Evolutionary conservation across 2,113 vertebrate species (phyloP), one percentile per base, ranked within the genome.

Genomic region (Odobenus rosmarus): DNA sequence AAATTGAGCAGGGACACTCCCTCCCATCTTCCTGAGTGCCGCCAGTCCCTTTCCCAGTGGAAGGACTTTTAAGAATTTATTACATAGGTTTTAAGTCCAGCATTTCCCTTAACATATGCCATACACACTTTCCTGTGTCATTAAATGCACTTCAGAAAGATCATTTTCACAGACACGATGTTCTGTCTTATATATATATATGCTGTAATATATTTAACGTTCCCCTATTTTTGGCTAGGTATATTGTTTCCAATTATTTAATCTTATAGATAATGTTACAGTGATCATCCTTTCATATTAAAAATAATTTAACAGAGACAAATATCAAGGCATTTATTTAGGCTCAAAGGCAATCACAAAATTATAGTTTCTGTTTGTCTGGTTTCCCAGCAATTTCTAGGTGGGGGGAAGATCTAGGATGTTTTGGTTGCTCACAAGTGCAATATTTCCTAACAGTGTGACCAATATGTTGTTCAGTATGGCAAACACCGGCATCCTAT

Each of bases 171-270:
- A 76, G 26, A 55, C 21, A 36, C 7, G 24, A 46, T 33, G 72
- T 19, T 55, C 51, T 4, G 67, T 39, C 82, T 94, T 71, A 33
- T 3, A 19, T 61, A n/a, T 18, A 9, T 51, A 36, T 21, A 12
- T 42, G 42, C n/a, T 39, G 19, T n/a, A 39, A 71, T 76, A 87
- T 93, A 96, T n/a, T 93, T 90, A 93, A 93, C 4, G 80, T 9
- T n/a, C n/a, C 18, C 61, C 42, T 90, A 21, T 59, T 64, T 81
- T 64, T 46, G 39, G 49, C 28, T n/a, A 69, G 23, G 16, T 51
- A 46, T 46, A 23, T 55, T 72, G 16, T 57, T 90, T 77, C 59
- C 33, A 83, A 89, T 51, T 80, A 69, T 87, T 82, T 74, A 74
- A 69, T 23, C 39, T 18, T n/a, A 94, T 36, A 83, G 59, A 51